Base-by-base conservation (phyloP, 2,797 vertebrate genomes). In the Alfaro cultratus region DNA sequence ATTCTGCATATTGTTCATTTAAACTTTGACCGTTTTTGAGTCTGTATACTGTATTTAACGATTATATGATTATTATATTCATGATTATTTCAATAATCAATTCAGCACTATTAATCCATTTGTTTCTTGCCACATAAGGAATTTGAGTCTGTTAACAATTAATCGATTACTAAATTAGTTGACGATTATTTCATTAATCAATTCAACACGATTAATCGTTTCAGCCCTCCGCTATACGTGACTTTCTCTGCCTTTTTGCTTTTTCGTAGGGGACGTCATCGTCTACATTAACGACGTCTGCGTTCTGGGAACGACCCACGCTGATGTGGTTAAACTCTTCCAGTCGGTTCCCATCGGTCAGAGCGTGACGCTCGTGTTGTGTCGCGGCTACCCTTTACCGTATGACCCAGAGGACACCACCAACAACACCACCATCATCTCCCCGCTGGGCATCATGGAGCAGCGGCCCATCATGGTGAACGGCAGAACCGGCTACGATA, bases 251-350 rank as follows among this genome's bases (percentile, higher is more conserved):
- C 11, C 0, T 7, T 15, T 29, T 6, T 71, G 23, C 70, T 60
- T 76, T 39, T 64, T 77, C 53, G 23, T 95, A 99, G 98, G 98
- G 90, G 98, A 99, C 89, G 98, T 99, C 92, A 98, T 99, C 84
- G 98, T 99, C 95, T 99, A 99, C 96, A 99, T 99, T 95, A 98
- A 98, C 87, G 97, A 99, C 88, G 96, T 98, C 86, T 99, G 98
- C 91, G 98, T 99, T 93, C 96, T 99, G 93, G 98, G 98, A 79
- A 98, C 98, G 91, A 99, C 98, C 89, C 98, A 99, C 87, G 97
- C 98, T 76, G 98, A 99, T 87, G 98, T 99, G 93, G 98, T 99
- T 90, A 99, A 99, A 94, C 97, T 99, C 89, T 99, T 99, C 95
- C 98, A 99, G 95, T 99, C 98, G 53, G 97, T 99, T 86, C 98